Evolutionary conservation across 2,113 vertebrate species (phyloP).

Genomic region (Euleptes europaea): DNA sequence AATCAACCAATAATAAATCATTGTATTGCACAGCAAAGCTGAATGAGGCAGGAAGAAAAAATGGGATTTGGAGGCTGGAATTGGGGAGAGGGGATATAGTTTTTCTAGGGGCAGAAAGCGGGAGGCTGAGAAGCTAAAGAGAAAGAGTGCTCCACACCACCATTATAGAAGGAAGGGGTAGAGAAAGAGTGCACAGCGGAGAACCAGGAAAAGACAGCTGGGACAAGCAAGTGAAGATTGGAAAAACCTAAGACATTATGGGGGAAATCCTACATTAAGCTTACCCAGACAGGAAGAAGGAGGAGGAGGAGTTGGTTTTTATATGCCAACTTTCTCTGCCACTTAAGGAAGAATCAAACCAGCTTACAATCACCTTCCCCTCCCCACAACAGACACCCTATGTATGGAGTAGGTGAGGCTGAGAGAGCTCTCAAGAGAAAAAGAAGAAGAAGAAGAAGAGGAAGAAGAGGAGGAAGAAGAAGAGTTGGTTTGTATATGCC

Average conservation of each 20-base stretch:
- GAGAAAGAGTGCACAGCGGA: not conserved
- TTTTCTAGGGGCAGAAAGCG: not conserved
- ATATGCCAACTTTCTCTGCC: no score
- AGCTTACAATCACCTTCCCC: no score
- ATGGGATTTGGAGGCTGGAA: not conserved
- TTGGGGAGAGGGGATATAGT: not conserved
- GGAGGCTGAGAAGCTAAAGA: not conserved
- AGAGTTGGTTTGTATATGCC: no score
- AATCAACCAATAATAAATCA: no score
- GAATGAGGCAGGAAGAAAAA: not conserved
- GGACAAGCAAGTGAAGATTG: not conserved
- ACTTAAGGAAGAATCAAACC: no score
- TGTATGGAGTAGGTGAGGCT: no score
- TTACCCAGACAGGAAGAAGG: no score
- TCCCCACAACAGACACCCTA: no score
- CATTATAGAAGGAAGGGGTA: not conserved
- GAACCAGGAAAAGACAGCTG: not conserved
- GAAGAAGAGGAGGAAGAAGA: no score
- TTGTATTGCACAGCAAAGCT: not conserved
- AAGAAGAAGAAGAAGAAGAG: no score
- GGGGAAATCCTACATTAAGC: not conserved
- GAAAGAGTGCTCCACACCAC: not conserved
- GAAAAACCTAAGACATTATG: not conserved
- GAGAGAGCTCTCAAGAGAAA: no score
- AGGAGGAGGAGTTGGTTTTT: no score